Percentiles rank a stretch among this genome's conserved stretches.
Evolutionary conservation across 2,113 vertebrate species (phyloP).

Genomic region (Ictalurus punctatus): DNA sequence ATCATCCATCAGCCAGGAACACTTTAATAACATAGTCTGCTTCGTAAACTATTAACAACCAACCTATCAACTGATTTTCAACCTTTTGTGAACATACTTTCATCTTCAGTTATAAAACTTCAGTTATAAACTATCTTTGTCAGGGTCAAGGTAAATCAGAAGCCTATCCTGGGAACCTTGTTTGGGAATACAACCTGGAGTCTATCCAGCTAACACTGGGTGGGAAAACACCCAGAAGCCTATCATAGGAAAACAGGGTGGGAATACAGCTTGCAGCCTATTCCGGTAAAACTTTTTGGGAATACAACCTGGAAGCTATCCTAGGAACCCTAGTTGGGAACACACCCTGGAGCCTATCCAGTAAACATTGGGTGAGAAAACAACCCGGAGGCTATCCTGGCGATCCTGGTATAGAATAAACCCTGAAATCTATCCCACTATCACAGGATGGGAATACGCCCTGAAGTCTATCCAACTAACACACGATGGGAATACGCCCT

Average conservation of each 20-base stretch:
- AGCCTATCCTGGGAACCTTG: neutral
- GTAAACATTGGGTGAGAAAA: no score
- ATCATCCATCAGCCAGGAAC: neutral
- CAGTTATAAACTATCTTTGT: neutral
- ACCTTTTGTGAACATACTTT: neutral
- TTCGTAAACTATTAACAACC: neutral
- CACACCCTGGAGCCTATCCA: neutral
- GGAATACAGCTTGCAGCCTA: neutral
- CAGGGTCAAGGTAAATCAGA: neutral
- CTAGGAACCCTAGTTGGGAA: neutral
- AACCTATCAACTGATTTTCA: neutral
- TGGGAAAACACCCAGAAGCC: neutral
- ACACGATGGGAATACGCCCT: neutral
- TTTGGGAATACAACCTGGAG: neutral
- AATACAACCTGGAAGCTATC: neutral
- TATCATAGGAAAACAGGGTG: neutral
- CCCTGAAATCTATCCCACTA: neutral
- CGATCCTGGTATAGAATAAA: neutral
- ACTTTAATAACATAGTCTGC: neutral
- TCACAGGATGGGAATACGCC: neutral
- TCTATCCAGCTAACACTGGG: neutral
- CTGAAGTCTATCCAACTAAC: neutral
- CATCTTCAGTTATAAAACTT: neutral
- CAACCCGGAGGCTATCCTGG: neutral
- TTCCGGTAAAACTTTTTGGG: neutral